These are phyloP conservation scores for Fulmarus glacialis DNA, from an alignment of 2,113 vertebrate species.

Conservation along the genomic window DNA sequence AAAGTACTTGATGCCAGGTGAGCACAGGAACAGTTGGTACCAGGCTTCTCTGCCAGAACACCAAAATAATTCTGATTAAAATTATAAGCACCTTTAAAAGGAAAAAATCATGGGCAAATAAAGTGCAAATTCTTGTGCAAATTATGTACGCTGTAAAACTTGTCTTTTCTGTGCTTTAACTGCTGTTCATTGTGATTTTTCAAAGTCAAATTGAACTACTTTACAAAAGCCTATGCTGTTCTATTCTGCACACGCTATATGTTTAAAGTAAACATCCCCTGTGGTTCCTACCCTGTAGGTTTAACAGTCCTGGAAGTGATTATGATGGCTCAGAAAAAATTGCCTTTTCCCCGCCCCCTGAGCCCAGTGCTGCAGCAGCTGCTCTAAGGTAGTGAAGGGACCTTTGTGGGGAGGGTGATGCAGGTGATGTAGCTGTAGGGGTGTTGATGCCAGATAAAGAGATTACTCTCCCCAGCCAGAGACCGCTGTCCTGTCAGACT, in stretches of 20 bases:
- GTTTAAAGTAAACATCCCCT: background rate
- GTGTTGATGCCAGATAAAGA: background rate
- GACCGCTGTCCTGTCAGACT: background rate
- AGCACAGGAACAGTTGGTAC: background rate
- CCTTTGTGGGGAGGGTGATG: background rate
- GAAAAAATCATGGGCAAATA: background rate
- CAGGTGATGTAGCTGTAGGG: background rate
- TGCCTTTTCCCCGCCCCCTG: background rate
- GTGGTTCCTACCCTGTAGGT: background rate
- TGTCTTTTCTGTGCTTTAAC: background rate
- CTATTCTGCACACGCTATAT: background rate
- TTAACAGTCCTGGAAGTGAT: background rate
- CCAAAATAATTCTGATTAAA: background rate
- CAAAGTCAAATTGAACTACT: background rate
- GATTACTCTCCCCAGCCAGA: background rate
- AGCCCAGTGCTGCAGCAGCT: background rate
- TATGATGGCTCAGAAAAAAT: background rate
- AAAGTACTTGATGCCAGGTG: background rate
- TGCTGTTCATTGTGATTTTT: background rate
- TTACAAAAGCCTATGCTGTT: background rate
- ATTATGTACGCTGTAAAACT: background rate
- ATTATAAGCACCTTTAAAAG: background rate
- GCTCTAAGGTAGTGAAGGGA: background rate
- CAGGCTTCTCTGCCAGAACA: background rate
- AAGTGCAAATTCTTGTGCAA: background rate